Conservation (phyloP, 2,113 vertebrate species). For the Ginglymostoma cirratum region DNA sequence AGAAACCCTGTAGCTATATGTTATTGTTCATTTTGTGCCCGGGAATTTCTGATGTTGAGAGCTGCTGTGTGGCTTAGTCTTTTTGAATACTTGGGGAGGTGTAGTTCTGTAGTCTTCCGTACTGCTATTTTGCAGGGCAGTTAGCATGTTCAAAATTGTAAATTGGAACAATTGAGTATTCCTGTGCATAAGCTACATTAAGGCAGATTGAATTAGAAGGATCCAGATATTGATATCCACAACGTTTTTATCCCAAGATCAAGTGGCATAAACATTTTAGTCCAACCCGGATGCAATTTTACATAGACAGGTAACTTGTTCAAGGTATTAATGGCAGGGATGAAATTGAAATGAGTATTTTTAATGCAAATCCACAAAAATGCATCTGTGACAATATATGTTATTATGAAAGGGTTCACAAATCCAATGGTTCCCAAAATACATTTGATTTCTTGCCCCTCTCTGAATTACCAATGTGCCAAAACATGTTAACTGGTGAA, state of each 20-base stretch:
- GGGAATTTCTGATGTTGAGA: slow-evolving; percentile 13
- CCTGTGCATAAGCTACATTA: background rate
- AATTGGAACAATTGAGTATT: background rate
- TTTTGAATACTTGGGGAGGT: background rate
- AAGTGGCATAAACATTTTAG: background rate
- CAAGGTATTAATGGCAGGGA: background rate
- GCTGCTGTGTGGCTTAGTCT: background rate
- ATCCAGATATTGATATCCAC: background rate
- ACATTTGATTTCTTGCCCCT: background rate
- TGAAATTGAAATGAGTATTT: background rate
- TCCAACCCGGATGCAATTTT: background rate
- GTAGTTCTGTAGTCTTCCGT: background rate
- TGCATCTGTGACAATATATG: background rate
- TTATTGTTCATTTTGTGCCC: background rate
- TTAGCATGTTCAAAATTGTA: background rate
- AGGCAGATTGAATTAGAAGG: background rate
- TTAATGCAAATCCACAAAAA: background rate
- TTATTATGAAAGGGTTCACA: background rate
- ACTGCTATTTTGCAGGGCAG: background rate
- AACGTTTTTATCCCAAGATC: background rate
- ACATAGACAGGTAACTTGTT: background rate
- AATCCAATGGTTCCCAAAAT: background rate
- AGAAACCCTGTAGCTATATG: too few species aligned
- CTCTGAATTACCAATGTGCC: background rate
- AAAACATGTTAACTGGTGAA: background rate